These are phyloP conservation scores for Gari tellinella DNA, from an alignment of 2,888 invertebrate genomes.

Conservation along the genomic window DNA sequence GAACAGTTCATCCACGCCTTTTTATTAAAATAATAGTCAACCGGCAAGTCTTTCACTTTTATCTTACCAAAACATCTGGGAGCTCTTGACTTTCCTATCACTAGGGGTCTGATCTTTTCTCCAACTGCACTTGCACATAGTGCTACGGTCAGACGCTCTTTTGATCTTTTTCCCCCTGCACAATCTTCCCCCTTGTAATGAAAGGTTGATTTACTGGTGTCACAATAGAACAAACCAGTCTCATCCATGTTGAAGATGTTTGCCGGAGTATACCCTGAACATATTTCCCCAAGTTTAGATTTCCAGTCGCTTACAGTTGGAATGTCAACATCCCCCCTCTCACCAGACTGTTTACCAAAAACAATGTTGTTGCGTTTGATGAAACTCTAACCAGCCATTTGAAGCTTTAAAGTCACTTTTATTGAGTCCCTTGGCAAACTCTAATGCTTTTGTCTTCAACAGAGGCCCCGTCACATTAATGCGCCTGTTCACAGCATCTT, in stretches of 20 bases:
- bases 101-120: slow-evolving; percentile 34
- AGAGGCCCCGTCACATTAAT: slow-evolving; percentile 19
- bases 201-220: slow-evolving; percentile 25
- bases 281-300: slow-evolving; percentile 1
- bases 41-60: neutral
- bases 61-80: too few species aligned
- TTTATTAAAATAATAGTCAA: slow-evolving; percentile 40
- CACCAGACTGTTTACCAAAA: slow-evolving; percentile 15
- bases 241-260: slow-evolving; percentile 61
- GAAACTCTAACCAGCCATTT: slow-evolving; percentile 24
- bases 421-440: slow-evolving; percentile 11
- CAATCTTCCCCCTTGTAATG: slow-evolving; percentile 38
- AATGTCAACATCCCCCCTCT: slow-evolving; percentile 27
- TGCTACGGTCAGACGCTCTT: slow-evolving; percentile 43
- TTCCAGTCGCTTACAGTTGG: slow-evolving; percentile 30
- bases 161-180: slow-evolving; percentile 51
- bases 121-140: slow-evolving; percentile 43
- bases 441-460: slow-evolving; percentile 14
- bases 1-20: slow-evolving; percentile 49
- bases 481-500: slow-evolving; percentile 11
- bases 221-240: slow-evolving; percentile 52
- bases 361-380: slow-evolving; percentile 24
- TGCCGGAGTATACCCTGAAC: slow-evolving; percentile 20
- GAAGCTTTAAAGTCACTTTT: slow-evolving; percentile 12
- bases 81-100: slow-evolving; percentile 26